Evolutionary conservation across 2,113 vertebrate genomes (phyloP).

Genomic region (Andinoacara biseriatus): DNA sequence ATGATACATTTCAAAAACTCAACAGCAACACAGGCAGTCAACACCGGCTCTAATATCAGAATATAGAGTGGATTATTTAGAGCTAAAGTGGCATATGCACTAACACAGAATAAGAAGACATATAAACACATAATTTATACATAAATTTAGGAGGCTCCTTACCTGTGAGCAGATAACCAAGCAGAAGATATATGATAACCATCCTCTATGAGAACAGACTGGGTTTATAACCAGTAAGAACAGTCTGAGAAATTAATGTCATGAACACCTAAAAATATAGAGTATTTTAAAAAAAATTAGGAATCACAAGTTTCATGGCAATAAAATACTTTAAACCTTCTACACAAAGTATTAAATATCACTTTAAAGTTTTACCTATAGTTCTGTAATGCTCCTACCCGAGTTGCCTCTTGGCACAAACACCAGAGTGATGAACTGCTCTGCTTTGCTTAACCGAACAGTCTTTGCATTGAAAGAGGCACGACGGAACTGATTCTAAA

Average conservation of each 20-base stretch:
- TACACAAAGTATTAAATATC: not conserved
- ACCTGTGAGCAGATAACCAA: conserved; percentile 37
- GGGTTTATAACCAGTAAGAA: not conserved
- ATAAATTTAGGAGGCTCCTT: not conserved
- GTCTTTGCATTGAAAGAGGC: not conserved
- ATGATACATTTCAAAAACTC: conserved; percentile 7
- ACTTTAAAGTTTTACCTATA: not conserved
- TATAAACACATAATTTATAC: not conserved
- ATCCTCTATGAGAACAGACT: conserved; percentile 34
- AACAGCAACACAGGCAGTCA: not conserved
- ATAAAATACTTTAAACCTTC: not conserved
- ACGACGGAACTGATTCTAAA: conserved; percentile 13
- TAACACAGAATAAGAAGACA: not conserved
- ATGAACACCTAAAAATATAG: not conserved
- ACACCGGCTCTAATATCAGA: conserved; percentile 5
- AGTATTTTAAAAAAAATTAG: not conserved
- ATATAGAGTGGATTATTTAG: not conserved
- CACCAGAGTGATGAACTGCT: not conserved
- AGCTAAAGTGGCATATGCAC: not conserved
- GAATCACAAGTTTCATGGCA: not conserved
- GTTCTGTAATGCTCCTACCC: conserved; percentile 30
- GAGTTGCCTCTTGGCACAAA: not conserved
- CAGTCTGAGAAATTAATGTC: not conserved
- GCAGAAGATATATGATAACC: conserved; percentile 12
- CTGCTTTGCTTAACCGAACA: conserved; percentile 43